Evolutionary conservation across 2,797 vertebrate genomes (phyloP).

Genomic region (Nothura maculosa): DNA sequence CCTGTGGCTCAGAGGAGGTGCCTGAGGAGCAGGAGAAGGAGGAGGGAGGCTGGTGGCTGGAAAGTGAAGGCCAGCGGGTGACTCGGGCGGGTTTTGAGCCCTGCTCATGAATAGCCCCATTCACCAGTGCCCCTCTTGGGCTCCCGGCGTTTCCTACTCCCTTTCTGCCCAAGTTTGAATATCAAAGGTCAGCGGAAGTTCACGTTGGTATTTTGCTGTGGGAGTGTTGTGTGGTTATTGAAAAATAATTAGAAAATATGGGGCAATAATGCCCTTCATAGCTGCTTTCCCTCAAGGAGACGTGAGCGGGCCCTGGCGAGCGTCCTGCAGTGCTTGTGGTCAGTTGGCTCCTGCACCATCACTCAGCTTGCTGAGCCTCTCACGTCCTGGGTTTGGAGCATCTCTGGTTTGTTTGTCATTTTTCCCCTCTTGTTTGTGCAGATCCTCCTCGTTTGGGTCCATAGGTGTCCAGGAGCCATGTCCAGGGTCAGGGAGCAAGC

Average conservation of each 20-base stretch:
- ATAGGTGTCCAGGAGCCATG: neutral
- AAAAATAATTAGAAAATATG: conserved; percentile 43
- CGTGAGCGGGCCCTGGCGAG: neutral
- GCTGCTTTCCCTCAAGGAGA: conserved; percentile 8
- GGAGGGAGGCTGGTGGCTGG: conserved; percentile 16
- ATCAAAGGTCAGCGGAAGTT: conserved; percentile 53
- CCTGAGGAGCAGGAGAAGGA: conserved; percentile 22
- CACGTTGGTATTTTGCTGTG: conserved; percentile 9
- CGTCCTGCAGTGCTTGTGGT: neutral
- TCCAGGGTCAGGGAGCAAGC: neutral
- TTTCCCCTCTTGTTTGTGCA: neutral
- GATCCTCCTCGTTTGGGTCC: neutral
- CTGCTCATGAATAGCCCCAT: neutral
- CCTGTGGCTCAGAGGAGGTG: conserved; percentile 1
- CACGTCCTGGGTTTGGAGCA: neutral
- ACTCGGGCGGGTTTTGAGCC: neutral
- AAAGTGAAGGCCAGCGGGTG: conserved; percentile 17
- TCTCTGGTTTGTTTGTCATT: neutral
- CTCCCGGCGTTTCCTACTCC: neutral
- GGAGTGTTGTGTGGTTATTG: conserved; percentile 21
- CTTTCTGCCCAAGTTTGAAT: neutral
- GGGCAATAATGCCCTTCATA: conserved; percentile 22
- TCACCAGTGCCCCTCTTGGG: neutral
- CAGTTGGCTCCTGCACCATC: no score
- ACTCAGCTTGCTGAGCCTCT: conserved; percentile 5